Conservation (phyloP, 2,113 vertebrate species). For the Athene cunicularia region DNA sequence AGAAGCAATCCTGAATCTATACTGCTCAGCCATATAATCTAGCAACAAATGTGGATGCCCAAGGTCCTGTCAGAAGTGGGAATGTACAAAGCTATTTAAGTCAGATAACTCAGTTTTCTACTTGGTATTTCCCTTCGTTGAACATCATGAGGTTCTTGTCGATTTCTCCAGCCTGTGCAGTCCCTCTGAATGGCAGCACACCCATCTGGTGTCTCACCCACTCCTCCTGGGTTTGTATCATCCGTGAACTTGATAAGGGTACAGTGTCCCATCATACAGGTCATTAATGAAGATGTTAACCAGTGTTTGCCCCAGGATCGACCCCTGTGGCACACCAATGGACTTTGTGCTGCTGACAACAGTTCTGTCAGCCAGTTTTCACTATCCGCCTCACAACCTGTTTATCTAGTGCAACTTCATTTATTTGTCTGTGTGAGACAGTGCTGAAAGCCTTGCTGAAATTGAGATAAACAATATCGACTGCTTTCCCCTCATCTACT, state of each 20-base stretch:
- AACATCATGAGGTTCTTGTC: neutral
- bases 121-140: neutral
- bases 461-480: neutral
- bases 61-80: neutral
- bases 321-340: neutral
- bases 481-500: neutral
- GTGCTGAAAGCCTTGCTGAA: neutral
- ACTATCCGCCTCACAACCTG: neutral
- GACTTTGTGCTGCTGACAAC: neutral
- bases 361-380: neutral
- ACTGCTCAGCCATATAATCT: neutral
- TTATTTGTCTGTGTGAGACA: neutral
- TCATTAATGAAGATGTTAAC: neutral
- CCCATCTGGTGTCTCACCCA: neutral
- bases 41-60: neutral
- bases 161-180: neutral
- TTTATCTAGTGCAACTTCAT: neutral
- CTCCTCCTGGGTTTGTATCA: neutral
- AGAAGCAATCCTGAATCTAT: neutral
- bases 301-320: neutral
- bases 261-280: neutral
- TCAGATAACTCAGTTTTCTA: neutral
- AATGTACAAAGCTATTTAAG: neutral
- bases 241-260: neutral
- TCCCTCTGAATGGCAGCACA: no score